Percentiles rank a stretch among this genome's conserved stretches.
Evolutionary conservation across 2,113 vertebrate species (phyloP).

Genomic region (Salvelinus namaycush): DNA sequence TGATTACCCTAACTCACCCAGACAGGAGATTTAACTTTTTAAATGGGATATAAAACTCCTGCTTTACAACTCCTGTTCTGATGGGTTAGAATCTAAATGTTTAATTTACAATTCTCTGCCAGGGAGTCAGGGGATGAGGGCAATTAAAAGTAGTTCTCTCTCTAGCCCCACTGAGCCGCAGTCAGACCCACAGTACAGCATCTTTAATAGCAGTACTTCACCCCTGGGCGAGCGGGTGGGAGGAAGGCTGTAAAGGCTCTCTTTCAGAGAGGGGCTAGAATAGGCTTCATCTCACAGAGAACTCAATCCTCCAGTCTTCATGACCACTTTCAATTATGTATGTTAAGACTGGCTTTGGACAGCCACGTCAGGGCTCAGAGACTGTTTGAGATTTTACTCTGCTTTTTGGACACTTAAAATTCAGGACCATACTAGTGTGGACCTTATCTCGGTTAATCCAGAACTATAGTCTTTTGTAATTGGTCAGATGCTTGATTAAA

Average conservation of each 20-base stretch:
- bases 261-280: conserved; percentile 46
- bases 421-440: background rate
- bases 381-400: background rate
- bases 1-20: conserved; percentile 43
- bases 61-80: conserved; percentile 34
- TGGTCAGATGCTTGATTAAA: too few relatives aligned
- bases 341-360: conserved; percentile 30
- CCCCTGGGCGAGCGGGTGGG: conserved; percentile 38
- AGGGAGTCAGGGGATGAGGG: conserved; percentile 46
- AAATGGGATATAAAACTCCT: conserved; percentile 41
- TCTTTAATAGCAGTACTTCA: conserved; percentile 56
- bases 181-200: conserved; percentile 33
- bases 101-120: conserved; percentile 49
- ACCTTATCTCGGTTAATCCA: too few relatives aligned
- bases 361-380: background rate
- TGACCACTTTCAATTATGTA: conserved; percentile 55
- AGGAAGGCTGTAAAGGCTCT: conserved; percentile 52
- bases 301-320: conserved; percentile 62
- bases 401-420: background rate
- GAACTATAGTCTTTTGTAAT: too few relatives aligned
- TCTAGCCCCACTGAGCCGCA: conserved; percentile 31
- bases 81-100: conserved; percentile 55
- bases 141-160: conserved; percentile 55
- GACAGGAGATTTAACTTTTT: conserved; percentile 47
- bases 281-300: conserved; percentile 47